Conservation (phyloP, 2,113 vertebrate genomes). For the Malaclemys terrapin region DNA sequence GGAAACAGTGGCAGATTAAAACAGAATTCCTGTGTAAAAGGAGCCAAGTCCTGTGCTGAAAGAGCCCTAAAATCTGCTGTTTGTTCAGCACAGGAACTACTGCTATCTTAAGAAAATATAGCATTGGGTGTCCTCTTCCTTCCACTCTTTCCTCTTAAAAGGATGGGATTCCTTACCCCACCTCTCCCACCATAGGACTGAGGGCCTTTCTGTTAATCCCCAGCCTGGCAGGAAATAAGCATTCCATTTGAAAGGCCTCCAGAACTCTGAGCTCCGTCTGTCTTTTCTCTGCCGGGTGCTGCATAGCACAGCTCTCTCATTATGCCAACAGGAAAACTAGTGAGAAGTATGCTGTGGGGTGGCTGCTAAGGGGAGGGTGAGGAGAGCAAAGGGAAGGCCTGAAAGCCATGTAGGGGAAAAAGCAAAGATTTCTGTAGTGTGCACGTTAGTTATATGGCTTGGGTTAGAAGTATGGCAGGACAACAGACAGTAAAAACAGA, state of each 20-base stretch:
- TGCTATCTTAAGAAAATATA: not conserved
- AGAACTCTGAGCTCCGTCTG: not conserved
- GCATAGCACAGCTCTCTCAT: not conserved
- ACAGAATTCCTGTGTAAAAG: not conserved
- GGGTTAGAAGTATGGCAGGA: not conserved
- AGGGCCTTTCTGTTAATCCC: not conserved
- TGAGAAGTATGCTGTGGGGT: not conserved
- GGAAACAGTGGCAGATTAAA: not conserved
- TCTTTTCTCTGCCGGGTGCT: not conserved
- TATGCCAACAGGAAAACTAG: not conserved
- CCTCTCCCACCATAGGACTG: accelerated
- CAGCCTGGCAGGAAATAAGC: accelerated
- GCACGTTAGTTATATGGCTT: not conserved
- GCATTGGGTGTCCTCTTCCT: not conserved
- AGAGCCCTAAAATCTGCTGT: not conserved
- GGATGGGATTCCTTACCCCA: not conserved
- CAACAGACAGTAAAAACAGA: not conserved
- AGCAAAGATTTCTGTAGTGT: not conserved
- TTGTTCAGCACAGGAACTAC: not conserved
- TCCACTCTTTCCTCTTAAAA: not conserved
- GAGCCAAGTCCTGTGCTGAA: not conserved
- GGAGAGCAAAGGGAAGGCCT: not conserved
- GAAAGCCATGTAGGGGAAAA: accelerated
- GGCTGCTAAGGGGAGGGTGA: not conserved
- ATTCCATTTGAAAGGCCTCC: not conserved